Percentiles rank a stretch among this genome's conserved stretches.
These are phyloP conservation scores for Platysternon megacephalum DNA, from an alignment of 2,113 vertebrate genomes.

Conservation along the genomic window DNA sequence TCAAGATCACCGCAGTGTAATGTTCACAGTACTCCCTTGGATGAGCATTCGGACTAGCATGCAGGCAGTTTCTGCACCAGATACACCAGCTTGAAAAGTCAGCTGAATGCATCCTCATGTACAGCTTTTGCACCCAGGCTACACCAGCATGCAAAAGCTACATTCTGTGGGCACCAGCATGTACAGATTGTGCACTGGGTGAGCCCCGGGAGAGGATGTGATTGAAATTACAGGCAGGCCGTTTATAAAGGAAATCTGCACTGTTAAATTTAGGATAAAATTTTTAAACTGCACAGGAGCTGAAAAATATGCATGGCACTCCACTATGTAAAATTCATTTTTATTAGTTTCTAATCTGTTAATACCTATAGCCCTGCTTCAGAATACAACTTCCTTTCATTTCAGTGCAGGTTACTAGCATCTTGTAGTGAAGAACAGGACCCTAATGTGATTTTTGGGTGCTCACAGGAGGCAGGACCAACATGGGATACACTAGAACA, in stretches of 20 bases:
- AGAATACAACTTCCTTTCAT: not conserved
- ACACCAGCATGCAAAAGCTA: not conserved
- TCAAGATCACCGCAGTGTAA: not conserved
- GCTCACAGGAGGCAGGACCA: not conserved
- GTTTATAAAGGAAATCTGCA: not conserved
- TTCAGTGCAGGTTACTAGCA: not conserved
- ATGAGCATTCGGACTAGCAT: not conserved
- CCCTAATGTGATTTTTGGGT: not conserved
- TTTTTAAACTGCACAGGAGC: not conserved
- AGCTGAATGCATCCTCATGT: not conserved
- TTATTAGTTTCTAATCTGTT: not conserved
- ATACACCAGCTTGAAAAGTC: not conserved
- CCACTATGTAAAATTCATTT: accelerated
- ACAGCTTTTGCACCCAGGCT: not conserved
- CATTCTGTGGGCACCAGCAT: not conserved
- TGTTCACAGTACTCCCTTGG: not conserved
- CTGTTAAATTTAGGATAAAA: not conserved
- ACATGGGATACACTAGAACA: not conserved
- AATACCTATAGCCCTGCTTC: not conserved
- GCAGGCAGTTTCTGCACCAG: not conserved
- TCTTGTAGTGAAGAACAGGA: not conserved
- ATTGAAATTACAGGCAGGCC: not conserved
- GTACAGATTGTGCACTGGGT: not conserved
- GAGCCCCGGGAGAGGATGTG: not conserved
- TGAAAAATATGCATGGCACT: not conserved